Percentiles rank a stretch among this genome's conserved stretches.
These are phyloP conservation scores for Galeruca laticollis DNA, from an alignment of 2,888 invertebrate species.

Conservation along the genomic window DNA sequence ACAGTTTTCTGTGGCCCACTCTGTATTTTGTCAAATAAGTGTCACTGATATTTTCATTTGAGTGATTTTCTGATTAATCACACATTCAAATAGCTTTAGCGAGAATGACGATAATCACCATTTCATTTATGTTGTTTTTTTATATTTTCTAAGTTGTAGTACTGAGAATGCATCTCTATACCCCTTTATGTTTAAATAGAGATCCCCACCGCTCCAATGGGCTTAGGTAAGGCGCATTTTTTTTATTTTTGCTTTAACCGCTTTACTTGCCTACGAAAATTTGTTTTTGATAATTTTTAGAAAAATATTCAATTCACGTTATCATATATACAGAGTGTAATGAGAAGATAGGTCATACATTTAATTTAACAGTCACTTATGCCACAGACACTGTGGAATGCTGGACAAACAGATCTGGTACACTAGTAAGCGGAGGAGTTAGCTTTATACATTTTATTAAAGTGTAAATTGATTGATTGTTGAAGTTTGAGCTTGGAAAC, in stretches of 20 bases:
- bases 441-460: too few species aligned
- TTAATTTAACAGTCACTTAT: too few species aligned
- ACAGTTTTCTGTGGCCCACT: too few species aligned
- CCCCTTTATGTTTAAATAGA: conserved; percentile 62
- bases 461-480: too few species aligned
- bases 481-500: too few species aligned
- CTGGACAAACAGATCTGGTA: too few species aligned
- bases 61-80: conserved; percentile 1
- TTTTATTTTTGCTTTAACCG: conserved; percentile 37
- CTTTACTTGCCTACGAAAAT: too few species aligned
- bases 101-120: conserved; percentile 21
- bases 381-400: too few species aligned
- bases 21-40: too few species aligned
- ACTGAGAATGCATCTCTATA: conserved; percentile 61
- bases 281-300: conserved; percentile 2
- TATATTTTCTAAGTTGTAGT: conserved; percentile 59
- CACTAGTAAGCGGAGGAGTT: too few species aligned
- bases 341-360: too few species aligned
- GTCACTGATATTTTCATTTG: background rate
- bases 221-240: conserved; percentile 59
- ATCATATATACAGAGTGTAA: too few species aligned
- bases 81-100: conserved; percentile 21
- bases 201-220: conserved; percentile 58
- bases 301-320: background rate
- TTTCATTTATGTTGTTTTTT: conserved; percentile 44